Evolutionary conservation across 2,888 invertebrate species (phyloP).

Genomic region (Oscheius sp.): DNA sequence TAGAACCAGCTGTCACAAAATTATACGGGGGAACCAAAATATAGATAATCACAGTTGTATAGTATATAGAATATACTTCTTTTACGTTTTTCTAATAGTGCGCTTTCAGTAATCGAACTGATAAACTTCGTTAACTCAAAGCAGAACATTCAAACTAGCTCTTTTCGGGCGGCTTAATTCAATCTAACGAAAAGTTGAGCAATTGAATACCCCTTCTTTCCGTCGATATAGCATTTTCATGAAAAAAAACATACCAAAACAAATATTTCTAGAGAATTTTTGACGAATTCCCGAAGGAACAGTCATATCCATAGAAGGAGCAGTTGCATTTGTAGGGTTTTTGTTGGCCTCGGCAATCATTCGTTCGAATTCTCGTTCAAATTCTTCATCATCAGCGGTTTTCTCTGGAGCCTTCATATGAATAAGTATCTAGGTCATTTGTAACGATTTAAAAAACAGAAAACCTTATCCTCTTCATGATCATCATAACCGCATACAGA

Average conservation of each 20-base stretch:
- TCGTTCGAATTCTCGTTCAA: constrained; percentile 60
- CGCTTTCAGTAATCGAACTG: too few species aligned
- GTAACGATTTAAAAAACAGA: neutral
- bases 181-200: constrained; percentile 23
- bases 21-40: too few species aligned
- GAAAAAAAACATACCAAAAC: constrained; percentile 53
- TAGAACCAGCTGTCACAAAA: constrained; percentile 20
- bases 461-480: constrained; percentile 10
- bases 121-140: too few species aligned
- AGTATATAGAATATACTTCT: too few species aligned
- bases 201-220: neutral
- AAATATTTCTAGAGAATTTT: constrained; percentile 56
- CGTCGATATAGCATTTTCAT: neutral
- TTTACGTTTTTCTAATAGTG: too few species aligned
- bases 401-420: constrained; percentile 10
- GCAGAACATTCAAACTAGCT: neutral
- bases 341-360: constrained; percentile 54
- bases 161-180: constrained; percentile 24
- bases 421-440: constrained; percentile 14
- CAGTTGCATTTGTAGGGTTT: constrained; percentile 3
- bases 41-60: too few species aligned
- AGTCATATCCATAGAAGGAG: constrained; percentile 49
- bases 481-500: constrained; percentile 1
- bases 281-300: constrained; percentile 60
- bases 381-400: constrained; percentile 62